phyloP scores from a whole-genome alignment of 2,888 invertebrate species.

The Cheilosia vulpina region DNA sequence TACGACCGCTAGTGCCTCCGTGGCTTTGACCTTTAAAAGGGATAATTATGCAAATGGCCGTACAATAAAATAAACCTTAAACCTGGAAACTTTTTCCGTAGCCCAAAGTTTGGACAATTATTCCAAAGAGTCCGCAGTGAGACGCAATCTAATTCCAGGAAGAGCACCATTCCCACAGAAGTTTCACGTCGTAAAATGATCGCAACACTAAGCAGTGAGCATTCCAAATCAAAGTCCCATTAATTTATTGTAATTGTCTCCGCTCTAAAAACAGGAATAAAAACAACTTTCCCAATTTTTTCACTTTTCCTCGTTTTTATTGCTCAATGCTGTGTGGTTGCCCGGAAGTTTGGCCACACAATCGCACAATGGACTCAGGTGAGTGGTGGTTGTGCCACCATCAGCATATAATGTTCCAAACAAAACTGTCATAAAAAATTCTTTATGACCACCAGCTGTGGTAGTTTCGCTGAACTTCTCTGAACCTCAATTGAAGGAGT shows the following conservation, averaged over 20 bases:
- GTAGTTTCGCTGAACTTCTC: conserved; percentile 15
- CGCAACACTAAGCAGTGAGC: not conserved
- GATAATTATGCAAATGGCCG: conserved; percentile 16
- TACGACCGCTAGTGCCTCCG: not conserved
- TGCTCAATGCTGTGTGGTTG: conserved; percentile 20
- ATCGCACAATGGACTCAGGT: conserved; percentile 57
- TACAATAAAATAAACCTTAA: conserved; percentile 13
- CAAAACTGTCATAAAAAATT: conserved; percentile 13
- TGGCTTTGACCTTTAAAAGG: not conserved
- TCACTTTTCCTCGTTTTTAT: conserved; percentile 16
- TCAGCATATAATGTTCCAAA: not conserved
- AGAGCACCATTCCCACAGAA: not conserved
- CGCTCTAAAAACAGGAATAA: not conserved
- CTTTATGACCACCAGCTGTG: conserved; percentile 21
- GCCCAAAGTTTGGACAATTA: not conserved
- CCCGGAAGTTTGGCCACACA: conserved; percentile 34
- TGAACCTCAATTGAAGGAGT: conserved; percentile 4
- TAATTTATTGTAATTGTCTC: conserved; percentile 38
- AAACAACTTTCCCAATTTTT: not conserved
- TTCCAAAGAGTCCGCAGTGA: not conserved
- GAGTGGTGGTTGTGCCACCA: conserved; percentile 8
- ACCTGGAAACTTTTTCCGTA: not conserved
- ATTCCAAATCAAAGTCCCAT: conserved; percentile 37
- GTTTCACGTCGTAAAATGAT: conserved; percentile 20
- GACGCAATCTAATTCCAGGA: not conserved